Evolutionary conservation across 2,113 vertebrate species (phyloP).

Genomic region (Odocoileus hemionus): DNA sequence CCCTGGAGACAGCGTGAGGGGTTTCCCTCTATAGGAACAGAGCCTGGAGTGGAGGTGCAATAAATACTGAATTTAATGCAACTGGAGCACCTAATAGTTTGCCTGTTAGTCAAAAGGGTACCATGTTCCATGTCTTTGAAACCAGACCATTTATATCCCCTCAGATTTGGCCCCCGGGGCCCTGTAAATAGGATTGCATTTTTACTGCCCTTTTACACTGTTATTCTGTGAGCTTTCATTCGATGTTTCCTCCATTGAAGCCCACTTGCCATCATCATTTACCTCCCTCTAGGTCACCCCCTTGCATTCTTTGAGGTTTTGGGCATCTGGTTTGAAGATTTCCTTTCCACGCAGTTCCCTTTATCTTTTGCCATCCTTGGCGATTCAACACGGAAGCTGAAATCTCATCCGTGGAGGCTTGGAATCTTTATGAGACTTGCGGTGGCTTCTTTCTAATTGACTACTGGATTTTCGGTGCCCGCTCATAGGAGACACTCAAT

Average conservation of each 20-base stretch:
- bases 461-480: not conserved
- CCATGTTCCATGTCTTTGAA: not conserved
- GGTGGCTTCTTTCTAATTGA: not conserved
- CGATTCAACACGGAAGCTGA: not conserved
- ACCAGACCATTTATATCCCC: not conserved
- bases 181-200: not conserved
- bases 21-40: not conserved
- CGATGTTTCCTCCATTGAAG: not conserved
- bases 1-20: not conserved
- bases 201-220: not conserved
- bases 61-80: not conserved
- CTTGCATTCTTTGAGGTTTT: not conserved
- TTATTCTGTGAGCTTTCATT: not conserved
- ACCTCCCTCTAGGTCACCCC: not conserved
- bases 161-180: not conserved
- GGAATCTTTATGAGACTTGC: not conserved
- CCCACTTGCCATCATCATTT: not conserved
- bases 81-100: not conserved
- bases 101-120: not conserved
- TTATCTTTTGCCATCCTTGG: not conserved
- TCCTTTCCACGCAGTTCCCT: not conserved
- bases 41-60: not conserved
- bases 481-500: not conserved
- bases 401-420: not conserved
- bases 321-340: not conserved